A percentile compares a stretch with the other conserved stretches of the same genome.
These are phyloP conservation scores for Menura novaehollandiae DNA, from an alignment of 2,113 vertebrate species.

Conservation along the genomic window DNA sequence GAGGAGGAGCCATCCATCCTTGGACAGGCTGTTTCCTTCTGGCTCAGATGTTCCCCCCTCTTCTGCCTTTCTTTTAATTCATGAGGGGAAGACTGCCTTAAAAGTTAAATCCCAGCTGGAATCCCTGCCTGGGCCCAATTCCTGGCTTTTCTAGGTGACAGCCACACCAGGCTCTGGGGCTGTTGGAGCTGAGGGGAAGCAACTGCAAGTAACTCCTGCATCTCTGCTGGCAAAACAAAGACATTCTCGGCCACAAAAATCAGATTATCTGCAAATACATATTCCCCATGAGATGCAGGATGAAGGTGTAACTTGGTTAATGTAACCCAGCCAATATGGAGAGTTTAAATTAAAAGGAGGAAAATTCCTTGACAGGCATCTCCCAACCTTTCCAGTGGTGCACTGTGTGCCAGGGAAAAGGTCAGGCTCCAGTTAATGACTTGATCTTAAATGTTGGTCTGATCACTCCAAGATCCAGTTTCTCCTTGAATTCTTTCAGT, in stretches of 20 bases:
- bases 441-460: neutral
- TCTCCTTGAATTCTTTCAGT: neutral
- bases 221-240: neutral
- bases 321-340: neutral
- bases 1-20: neutral
- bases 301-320: neutral
- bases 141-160: neutral
- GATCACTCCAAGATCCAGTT: neutral
- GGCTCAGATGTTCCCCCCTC: neutral
- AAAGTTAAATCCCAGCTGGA: neutral
- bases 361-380: neutral
- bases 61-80: neutral
- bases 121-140: neutral
- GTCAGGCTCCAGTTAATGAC: neutral
- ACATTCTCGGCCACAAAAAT: neutral
- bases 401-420: neutral
- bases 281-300: neutral
- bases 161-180: rapidly evolving
- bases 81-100: neutral
- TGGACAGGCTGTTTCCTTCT: neutral
- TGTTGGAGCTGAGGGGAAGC: neutral
- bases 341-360: neutral
- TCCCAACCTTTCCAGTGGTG: neutral
- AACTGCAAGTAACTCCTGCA: neutral
- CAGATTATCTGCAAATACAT: neutral